Conservation (phyloP, 2,113 vertebrate genomes). For the Mastomys natalensis region DNA sequence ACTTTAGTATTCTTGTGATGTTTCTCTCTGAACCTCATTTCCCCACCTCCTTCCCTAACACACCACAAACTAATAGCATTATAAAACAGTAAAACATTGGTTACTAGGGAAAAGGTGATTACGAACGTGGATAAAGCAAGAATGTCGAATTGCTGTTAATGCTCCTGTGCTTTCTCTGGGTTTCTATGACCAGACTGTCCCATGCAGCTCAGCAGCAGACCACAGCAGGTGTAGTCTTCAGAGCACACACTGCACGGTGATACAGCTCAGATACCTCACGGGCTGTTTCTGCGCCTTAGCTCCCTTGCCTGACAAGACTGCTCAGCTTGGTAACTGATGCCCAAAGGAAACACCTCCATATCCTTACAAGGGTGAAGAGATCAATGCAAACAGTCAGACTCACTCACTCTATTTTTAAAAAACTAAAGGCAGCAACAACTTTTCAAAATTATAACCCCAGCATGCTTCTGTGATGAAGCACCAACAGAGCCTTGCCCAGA, state of each 20-base stretch:
- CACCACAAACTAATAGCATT: neutral
- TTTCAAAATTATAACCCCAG: constrained; percentile 21
- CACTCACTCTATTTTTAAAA: neutral
- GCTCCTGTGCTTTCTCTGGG: constrained; percentile 17
- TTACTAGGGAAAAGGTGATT: neutral
- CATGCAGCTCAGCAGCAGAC: neutral
- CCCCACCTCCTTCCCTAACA: neutral
- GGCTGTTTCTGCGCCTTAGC: neutral
- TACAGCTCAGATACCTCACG: neutral
- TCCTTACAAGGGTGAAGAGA: constrained; percentile 25
- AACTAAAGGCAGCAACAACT: constrained; percentile 20
- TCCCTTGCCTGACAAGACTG: neutral
- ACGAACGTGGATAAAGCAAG: neutral
- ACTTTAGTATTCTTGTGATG: neutral
- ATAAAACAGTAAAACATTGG: neutral
- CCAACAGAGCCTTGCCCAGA: neutral
- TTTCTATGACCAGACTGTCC: neutral
- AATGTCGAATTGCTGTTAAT: neutral
- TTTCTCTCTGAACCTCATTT: constrained; percentile 1
- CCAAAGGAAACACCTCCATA: neutral
- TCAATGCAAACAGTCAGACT: constrained; percentile 26
- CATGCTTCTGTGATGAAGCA: neutral
- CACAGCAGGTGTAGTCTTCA: neutral
- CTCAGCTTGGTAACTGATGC: neutral
- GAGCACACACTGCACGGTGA: neutral